Evolutionary conservation across 2,797 vertebrate genomes (phyloP).

Genomic region (Chelonia mydas): DNA sequence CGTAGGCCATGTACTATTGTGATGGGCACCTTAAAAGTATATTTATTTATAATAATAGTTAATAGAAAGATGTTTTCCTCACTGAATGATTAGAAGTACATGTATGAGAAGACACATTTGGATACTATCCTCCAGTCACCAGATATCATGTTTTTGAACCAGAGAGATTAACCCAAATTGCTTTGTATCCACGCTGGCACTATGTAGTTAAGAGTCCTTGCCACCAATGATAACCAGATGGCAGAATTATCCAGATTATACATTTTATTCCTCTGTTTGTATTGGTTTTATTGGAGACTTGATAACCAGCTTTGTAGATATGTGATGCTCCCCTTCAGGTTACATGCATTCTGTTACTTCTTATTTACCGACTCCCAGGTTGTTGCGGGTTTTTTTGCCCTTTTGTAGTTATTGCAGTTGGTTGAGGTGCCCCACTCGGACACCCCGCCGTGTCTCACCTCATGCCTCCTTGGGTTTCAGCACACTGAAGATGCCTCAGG

Average conservation of each 20-base stretch:
- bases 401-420: slow-evolving; percentile 5
- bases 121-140: not conserved
- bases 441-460: not conserved
- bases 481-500: not conserved
- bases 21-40: not conserved
- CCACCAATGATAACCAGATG: not conserved
- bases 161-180: not conserved
- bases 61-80: not conserved
- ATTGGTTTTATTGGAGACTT: not conserved
- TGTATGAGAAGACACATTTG: not conserved
- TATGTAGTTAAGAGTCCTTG: not conserved
- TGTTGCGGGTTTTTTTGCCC: not conserved
- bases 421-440: not conserved
- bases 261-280: not conserved
- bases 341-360: not conserved
- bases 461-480: not conserved
- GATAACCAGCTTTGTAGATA: not conserved
- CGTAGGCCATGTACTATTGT: not conserved
- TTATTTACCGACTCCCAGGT: not conserved
- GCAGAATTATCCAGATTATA: not conserved
- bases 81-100: slow-evolving; percentile 1
- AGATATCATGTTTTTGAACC: not conserved
- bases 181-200: not conserved
- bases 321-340: not conserved
- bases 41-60: not conserved